Evolutionary conservation across 2,797 vertebrate species (phyloP), one percentile per base, ranked within the genome.

Genomic region (Luscinia luscinia): DNA sequence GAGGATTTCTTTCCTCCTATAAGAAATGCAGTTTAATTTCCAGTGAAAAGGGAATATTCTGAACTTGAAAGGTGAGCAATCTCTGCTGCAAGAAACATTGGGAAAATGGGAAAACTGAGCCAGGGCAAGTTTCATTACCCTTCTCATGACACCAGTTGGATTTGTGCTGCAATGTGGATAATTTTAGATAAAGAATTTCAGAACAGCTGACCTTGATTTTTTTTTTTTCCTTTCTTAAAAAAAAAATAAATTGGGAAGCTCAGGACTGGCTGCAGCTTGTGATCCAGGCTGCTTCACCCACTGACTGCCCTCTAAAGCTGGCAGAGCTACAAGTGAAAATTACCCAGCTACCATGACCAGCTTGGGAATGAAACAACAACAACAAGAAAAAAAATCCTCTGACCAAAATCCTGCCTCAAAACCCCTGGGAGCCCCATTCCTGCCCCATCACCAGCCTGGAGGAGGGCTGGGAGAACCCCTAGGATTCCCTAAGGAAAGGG

Each of bases 121-220:
- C 69, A 76, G 8, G n/a, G 61, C 64, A 92, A 41, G 38, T 48
- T 88, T 55, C 58, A 86, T 45, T 77, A 68, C 63, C 85, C 84
- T 93, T 30, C 69, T 72, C 17, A 3, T 48, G 54, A 64, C 61
- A 90, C 30, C 81, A 73, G 11, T 3, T 67, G 74, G 64, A 78
- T 73, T 46, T 68, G 18, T n/a, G 76, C 63, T 28, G 43, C 70
- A 76, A 59, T 21, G 19, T 1, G 54, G 59, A 40, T 89, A 77
- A 63, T 68, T 90, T 81, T 48, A 76, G 73, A 78, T 48, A 69
- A 68, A 86, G 32, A n/a, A 22, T 73, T 88, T 92, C 80, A 78
- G 81, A 94, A 52, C 72, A 95, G 69, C 78, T 91, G 85, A 87
- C 89, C 75, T 86, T 46, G 70, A 69, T 52, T 22, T 22, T 63